phyloP scores from a whole-genome alignment of 2,797 vertebrate genomes.

The Meriones psammophilus region DNA sequence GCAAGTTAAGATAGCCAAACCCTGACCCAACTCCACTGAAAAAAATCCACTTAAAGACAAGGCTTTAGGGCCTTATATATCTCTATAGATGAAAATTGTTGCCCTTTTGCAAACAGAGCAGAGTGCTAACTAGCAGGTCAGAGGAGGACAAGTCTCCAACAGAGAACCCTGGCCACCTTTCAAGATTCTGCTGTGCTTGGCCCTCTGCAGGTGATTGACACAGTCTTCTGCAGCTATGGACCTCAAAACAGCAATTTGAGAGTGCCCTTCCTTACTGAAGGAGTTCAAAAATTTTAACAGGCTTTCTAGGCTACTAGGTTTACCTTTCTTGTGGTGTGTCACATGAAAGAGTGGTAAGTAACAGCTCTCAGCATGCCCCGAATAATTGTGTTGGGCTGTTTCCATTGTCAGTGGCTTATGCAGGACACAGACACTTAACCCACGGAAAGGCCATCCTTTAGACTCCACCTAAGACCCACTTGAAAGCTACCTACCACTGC shows the following conservation, averaged over 20 bases:
- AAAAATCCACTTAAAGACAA: conserved; percentile 28
- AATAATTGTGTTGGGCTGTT: not conserved
- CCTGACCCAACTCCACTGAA: not conserved
- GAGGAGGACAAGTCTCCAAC: not conserved
- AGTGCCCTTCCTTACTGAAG: conserved; percentile 25
- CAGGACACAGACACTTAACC: conserved; percentile 7
- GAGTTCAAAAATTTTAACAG: conserved; percentile 46
- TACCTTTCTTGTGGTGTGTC: conserved; percentile 42
- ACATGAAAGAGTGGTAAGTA: not conserved
- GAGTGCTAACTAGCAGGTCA: not conserved
- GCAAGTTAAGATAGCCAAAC: not conserved
- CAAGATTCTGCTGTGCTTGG: not conserved
- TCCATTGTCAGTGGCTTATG: not conserved
- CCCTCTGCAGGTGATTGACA: not conserved
- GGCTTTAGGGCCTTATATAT: not conserved
- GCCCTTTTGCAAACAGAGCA: not conserved
- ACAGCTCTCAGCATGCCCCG: not conserved
- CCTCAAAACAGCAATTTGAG: conserved; percentile 33
- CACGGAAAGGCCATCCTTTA: conserved; percentile 9
- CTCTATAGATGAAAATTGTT: not conserved
- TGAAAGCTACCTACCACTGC: not conserved
- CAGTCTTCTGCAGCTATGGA: not conserved
- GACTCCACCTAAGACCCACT: not conserved
- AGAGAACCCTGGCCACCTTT: not conserved
- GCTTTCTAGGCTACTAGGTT: conserved; percentile 37